Evolutionary conservation across 2,797 vertebrate species (phyloP).

Genomic region (Melanotaenia parkinsoni): DNA sequence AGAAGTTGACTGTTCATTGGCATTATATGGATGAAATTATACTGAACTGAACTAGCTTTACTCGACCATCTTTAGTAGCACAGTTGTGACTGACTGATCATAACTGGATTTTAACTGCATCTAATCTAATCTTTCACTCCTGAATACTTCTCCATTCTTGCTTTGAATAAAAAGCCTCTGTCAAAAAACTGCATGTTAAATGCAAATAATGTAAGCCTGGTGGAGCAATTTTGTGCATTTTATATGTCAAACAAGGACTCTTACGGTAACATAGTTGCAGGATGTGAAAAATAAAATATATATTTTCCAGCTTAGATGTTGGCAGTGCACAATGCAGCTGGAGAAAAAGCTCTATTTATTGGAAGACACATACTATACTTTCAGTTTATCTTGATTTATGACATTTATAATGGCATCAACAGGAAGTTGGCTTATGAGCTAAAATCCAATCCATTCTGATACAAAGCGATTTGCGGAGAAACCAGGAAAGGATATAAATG

Average conservation of each 20-base stretch:
- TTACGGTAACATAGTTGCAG: constrained; percentile 8
- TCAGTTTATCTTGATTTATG: constrained; percentile 57
- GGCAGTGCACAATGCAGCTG: constrained; percentile 20
- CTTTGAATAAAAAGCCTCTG: not conserved
- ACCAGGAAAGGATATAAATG: constrained; percentile 60
- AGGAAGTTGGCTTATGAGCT: constrained; percentile 53
- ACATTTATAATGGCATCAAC: constrained; percentile 61
- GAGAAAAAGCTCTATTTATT: constrained; percentile 39
- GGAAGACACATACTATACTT: constrained; percentile 34
- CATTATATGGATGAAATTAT: not conserved
- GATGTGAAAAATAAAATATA: not conserved
- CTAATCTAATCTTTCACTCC: not conserved
- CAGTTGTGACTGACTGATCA: not conserved
- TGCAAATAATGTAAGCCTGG: not conserved
- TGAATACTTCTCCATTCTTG: too few species aligned
- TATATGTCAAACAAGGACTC: not conserved
- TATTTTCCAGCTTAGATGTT: constrained; percentile 7
- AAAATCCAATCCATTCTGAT: constrained; percentile 61
- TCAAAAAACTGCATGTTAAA: not conserved
- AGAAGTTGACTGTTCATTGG: not conserved
- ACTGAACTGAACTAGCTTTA: not conserved
- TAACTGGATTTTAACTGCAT: not conserved
- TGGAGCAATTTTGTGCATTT: not conserved
- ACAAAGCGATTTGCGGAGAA: constrained; percentile 57
- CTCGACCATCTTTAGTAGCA: not conserved